These are phyloP conservation scores for Dendrolimus houi DNA, from an alignment of 2,888 invertebrate genomes.

Conservation along the genomic window DNA sequence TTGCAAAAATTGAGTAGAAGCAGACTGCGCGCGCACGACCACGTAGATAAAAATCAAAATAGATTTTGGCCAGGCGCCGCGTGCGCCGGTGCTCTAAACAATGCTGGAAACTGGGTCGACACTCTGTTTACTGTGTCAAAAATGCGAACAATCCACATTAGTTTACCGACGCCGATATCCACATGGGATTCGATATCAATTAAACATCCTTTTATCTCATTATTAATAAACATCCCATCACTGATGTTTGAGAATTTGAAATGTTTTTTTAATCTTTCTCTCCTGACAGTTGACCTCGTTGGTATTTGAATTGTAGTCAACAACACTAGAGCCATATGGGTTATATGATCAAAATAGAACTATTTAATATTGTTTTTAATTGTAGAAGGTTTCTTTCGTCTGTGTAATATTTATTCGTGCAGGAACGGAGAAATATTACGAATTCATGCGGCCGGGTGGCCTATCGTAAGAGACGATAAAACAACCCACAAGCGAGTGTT, in stretches of 20 bases:
- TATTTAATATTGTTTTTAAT: too few species aligned
- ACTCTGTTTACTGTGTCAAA: constrained; percentile 62
- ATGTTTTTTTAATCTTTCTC: background rate
- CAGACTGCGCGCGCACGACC: constrained; percentile 44
- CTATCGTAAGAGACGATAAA: too few species aligned
- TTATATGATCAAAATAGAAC: too few species aligned
- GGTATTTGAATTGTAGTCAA: background rate
- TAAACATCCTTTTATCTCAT: background rate
- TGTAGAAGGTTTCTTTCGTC: too few species aligned
- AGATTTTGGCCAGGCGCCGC: constrained; percentile 68
- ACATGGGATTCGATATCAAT: background rate
- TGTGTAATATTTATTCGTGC: too few species aligned
- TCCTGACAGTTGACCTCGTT: background rate
- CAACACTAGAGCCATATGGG: too few species aligned
- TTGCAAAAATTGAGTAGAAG: constrained; percentile 53
- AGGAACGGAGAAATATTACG: too few species aligned
- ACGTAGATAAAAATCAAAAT: constrained; percentile 66
- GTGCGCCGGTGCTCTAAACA: constrained; percentile 47
- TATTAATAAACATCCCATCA: background rate
- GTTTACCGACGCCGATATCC: constrained; percentile 9
- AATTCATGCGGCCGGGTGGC: too few species aligned
- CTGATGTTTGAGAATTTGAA: background rate
- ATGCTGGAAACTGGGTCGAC: constrained; percentile 68
- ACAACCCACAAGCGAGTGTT: too few species aligned
- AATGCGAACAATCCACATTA: constrained; percentile 36